Conservation (phyloP, 2,113 vertebrate species). For the Crotalus tigris region DNA sequence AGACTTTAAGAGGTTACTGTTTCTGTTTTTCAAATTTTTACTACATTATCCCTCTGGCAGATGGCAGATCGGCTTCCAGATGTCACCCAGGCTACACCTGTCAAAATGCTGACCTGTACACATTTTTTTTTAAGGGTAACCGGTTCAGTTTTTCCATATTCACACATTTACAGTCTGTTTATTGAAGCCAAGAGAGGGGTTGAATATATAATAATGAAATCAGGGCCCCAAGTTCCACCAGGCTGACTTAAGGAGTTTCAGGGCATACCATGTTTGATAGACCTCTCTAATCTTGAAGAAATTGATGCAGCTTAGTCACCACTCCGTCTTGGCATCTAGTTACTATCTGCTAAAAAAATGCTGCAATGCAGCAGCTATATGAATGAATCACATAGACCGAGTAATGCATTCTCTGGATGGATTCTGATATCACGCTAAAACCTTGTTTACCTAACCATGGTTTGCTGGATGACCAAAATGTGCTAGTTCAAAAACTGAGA, state of each 20-base stretch:
- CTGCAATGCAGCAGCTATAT: not conserved
- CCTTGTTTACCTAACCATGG: not conserved
- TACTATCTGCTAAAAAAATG: not conserved
- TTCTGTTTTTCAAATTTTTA: conserved; percentile 28
- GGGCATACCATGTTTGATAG: not conserved
- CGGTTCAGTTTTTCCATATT: not conserved
- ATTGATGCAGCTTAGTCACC: not conserved
- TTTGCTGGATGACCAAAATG: not conserved
- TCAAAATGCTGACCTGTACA: not conserved
- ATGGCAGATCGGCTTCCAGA: conserved; percentile 11
- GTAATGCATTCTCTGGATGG: not conserved
- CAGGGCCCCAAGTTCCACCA: not conserved
- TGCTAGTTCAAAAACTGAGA: not conserved
- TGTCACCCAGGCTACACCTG: conserved; percentile 28
- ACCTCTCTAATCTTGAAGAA: not conserved
- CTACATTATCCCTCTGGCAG: conserved; percentile 22
- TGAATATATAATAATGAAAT: not conserved
- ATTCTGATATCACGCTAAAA: not conserved
- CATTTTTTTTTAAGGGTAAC: not conserved
- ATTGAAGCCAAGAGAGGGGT: not conserved
- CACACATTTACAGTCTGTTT: not conserved
- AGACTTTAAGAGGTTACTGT: not conserved
- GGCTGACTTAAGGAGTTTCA: not conserved
- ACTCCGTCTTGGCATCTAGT: not conserved
- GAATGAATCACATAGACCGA: not conserved